phyloP scores from a whole-genome alignment of 2,797 vertebrate species.

The Liasis olivaceus region DNA sequence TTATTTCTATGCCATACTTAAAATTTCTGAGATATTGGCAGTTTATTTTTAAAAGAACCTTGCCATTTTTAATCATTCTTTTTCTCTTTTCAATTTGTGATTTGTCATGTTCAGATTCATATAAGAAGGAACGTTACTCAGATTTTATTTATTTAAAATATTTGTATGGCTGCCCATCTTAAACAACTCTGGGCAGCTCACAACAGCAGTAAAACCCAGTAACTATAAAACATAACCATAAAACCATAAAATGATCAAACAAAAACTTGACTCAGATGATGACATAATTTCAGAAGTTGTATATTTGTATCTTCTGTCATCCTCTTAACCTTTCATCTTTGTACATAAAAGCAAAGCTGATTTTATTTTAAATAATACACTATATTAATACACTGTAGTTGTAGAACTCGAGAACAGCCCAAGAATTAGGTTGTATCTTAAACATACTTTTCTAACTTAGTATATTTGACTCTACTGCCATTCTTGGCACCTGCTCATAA shows the following conservation, averaged over 20 bases:
- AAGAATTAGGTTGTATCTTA: not conserved
- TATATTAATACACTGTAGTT: not conserved
- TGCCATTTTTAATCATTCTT: not conserved
- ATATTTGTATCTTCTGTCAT: not conserved
- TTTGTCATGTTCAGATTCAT: not conserved
- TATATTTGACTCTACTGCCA: not conserved
- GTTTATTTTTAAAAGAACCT: conserved; percentile 32
- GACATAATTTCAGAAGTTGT: not conserved
- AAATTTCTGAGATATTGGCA: conserved; percentile 15
- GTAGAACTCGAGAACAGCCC: not conserved
- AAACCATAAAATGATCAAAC: not conserved
- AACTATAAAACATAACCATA: not conserved
- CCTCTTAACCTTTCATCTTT: not conserved
- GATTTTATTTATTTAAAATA: not conserved
- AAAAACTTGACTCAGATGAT: not conserved
- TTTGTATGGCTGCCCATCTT: not conserved
- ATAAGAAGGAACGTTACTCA: not conserved
- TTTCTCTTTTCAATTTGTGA: not conserved
- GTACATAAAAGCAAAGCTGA: not conserved
- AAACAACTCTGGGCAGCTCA: not conserved
- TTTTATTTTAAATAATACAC: not conserved
- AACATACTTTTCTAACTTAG: not conserved
- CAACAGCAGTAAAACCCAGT: no score
- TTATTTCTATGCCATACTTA: conserved; percentile 29
- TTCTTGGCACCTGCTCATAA: not conserved